Base-by-base conservation (phyloP, 1,140 invertebrate genomes). In the Radopholus similis region DNA sequence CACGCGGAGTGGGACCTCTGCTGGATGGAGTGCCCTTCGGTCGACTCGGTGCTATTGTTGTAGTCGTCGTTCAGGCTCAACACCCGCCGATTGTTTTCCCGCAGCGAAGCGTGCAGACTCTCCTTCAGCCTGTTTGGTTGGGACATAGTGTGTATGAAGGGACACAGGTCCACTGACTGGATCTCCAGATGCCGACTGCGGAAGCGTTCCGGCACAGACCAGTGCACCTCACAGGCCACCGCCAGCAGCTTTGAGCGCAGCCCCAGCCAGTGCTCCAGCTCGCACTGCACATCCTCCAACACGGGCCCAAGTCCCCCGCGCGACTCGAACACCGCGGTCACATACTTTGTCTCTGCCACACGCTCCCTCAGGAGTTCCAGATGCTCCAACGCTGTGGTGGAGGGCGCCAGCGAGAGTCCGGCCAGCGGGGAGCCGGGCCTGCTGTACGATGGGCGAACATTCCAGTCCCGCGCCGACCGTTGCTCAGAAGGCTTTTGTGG, bases 211-310 rank as follows among this genome's bases (percentile, higher is more conserved):
- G 75, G 75, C 18, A 77, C 75, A 28, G 75, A 77, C 77, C 77
- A 77, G 51, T 77, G 75, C 5, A 77, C 77, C 65, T 77, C 75
- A 64, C 74, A 79, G 32, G 75, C 75, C 32, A 77, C 59, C 15
- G 77, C 75, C 21, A 77, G 30, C 18, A 77, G 59, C 13, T 32
- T 32, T 26, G 74, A 76, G 11, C 55, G 47, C 18, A 49, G 18
- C 9, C 74, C 75, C 21, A 77, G 28, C 75, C 75, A 77, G 51
- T 74, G 77, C 32, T 38, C 49, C 47, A 77, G 60, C 63, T 77
- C 75, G 35, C 68, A 72, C 34, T 75, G 34, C 18, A 79, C 57
- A 58, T 77, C 75, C 28, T 34, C 51, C 34, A 77, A 23, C 15
- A 77, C 66, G 32, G 71, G 71, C 18, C 56, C 67, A 23, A 77